Base-by-base conservation (phyloP, 2,113 vertebrate genomes). In the Alligator mississippiensis region DNA sequence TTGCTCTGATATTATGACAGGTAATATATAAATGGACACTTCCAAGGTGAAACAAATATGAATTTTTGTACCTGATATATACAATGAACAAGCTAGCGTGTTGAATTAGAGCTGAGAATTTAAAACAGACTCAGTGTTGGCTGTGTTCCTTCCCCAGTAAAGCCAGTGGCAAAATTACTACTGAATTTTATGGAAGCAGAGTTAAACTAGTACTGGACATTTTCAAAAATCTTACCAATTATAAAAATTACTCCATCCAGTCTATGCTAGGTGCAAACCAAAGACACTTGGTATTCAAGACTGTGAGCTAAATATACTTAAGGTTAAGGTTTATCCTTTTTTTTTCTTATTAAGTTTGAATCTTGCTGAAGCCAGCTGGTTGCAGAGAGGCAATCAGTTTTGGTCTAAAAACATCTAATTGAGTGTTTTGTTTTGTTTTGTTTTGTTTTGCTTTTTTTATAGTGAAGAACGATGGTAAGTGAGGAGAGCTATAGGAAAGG, bases 31-130 rank as follows among this genome's bases (percentile, higher is more conserved):
- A 85, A 80, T 14, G 59, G 58, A 62, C 3, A 21, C 25, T 91
- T 86, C 79, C 24, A 89, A 87, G 90, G 82, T 87, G 22, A 80
- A 74, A 81, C 84, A 91, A 57, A 57, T 83, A 77, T 24, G 2
- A 85, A 76, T 89, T 94, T 96, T 95, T 92, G 14, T 60, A 62
- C n/a, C 34, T 77, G 13, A 87, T 91, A 18, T 27, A 92, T 27
- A 82, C 62, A 90, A 87, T 80, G 14, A 89, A 92, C 92, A 95
- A 77, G 34, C 77, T 89, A 94, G 34, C 13, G 12, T 72, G 70
- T 34, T 38, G 34, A 72, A 38, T 72, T 72, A 10, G 2, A 78
- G 6, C 5, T 21, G 72, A 92, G 22, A 2, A 9, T 91, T 90
- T 79, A 57, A 22, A 0, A 17, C 74, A 79, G 14, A 70, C 19